phyloP scores from a whole-genome alignment of 1,140 invertebrate genomes.

The Eurosta solidaginis region DNA sequence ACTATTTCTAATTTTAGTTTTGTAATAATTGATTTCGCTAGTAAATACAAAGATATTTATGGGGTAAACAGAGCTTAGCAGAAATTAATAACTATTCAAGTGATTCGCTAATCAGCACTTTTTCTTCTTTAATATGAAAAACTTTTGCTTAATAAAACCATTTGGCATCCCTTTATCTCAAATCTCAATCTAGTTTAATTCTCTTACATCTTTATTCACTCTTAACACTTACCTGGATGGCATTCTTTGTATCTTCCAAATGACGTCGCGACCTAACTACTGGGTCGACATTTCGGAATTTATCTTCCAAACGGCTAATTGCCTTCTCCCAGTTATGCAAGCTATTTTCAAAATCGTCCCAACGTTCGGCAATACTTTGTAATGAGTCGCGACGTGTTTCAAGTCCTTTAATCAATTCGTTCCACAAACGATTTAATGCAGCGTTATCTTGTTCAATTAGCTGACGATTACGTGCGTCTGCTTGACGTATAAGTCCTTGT shows the following conservation, averaged over 20 bases:
- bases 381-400: constrained; percentile 69
- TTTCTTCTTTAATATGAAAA: background rate
- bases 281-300: constrained; percentile 74
- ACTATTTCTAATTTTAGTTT: no score
- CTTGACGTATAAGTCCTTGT: constrained; percentile 67
- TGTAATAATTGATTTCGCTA: background rate
- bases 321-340: constrained; percentile 69
- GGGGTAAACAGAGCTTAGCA: background rate
- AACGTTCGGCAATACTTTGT: constrained; percentile 71
- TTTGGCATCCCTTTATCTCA: no score
- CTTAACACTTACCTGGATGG: constrained; percentile 66
- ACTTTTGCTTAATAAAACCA: background rate
- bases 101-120: background rate
- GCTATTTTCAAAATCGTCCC: constrained; percentile 77
- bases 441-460: constrained; percentile 67
- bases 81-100: background rate
- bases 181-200: background rate
- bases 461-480: constrained; percentile 67
- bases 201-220: background rate
- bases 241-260: constrained; percentile 71
- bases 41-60: background rate
- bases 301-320: constrained; percentile 69
- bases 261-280: constrained; percentile 74
- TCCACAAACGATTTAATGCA: constrained; percentile 76
- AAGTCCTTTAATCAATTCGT: constrained; percentile 70